A percentile compares a stretch with the other conserved stretches of the same genome.
Conservation (phyloP, 1,140 invertebrate species). For the Euura lappo region DNA sequence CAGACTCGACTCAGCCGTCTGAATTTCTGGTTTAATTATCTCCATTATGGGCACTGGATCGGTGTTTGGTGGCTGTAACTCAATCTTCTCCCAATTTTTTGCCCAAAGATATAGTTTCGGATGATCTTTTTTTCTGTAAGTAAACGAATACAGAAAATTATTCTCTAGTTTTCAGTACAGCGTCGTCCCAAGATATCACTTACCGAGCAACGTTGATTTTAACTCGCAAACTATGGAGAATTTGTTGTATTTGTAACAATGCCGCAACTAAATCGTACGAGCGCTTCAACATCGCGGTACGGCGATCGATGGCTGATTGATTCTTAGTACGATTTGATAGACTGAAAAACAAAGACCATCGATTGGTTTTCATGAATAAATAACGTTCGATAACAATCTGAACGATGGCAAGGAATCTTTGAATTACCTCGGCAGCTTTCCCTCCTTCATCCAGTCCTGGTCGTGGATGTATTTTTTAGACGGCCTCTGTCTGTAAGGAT, state of each 20-base stretch:
- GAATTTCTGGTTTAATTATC: constrained; percentile 35
- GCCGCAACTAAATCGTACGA: constrained; percentile 77
- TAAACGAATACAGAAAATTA: constrained; percentile 18
- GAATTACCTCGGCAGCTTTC: constrained; percentile 69
- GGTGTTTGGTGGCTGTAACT: constrained; percentile 44
- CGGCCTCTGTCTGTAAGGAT: constrained; percentile 74
- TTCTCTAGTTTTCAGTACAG: background rate
- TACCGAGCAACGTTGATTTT: constrained; percentile 81
- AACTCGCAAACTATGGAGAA: constrained; percentile 73
- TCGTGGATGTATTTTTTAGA: constrained; percentile 80
- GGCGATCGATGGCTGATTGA: constrained; percentile 53
- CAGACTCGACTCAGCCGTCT: constrained; percentile 22
- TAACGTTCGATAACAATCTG: background rate
- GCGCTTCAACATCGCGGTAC: constrained; percentile 65
- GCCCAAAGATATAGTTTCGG: constrained; percentile 87
- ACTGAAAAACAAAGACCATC: constrained; percentile 36
- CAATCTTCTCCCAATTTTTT: constrained; percentile 76
- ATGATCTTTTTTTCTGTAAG: constrained; percentile 74
- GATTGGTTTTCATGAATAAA: background rate
- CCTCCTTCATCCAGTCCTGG: constrained; percentile 87
- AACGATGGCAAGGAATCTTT: background rate
- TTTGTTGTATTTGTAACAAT: constrained; percentile 70
- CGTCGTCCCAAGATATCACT: constrained; percentile 55
- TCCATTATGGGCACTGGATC: constrained; percentile 51
- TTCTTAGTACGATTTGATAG: constrained; percentile 51